Percentiles rank a stretch among this genome's conserved stretches.
These are phyloP conservation scores for Acanthaster planci DNA, from an alignment of 35 echinoderm and acorn worm species.

Conservation along the genomic window DNA sequence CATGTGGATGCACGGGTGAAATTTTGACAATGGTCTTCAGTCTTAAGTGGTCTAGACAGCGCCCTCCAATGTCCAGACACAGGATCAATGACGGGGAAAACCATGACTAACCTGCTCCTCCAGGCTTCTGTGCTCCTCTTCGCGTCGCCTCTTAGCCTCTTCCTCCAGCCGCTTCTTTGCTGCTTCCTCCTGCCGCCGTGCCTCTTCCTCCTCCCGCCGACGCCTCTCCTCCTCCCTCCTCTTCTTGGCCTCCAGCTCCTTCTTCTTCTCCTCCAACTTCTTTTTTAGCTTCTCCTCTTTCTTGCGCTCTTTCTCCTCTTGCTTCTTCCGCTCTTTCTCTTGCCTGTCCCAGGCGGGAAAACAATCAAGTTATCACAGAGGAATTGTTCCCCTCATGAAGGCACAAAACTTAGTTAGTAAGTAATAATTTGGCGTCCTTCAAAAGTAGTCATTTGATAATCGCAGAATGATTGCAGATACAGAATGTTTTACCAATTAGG, in stretches of 20 bases:
- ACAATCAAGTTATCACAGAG: too few relatives aligned
- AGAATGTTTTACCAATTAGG: too few relatives aligned
- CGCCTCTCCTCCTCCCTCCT: slow-evolving; percentile 64
- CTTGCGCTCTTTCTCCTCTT: slow-evolving; percentile 64
- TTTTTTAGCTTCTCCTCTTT: slow-evolving; percentile 73
- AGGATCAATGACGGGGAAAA: not conserved
- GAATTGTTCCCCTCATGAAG: too few relatives aligned
- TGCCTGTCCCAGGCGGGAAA: slow-evolving; percentile 1
- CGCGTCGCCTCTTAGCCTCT: slow-evolving; percentile 70
- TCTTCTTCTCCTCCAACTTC: slow-evolving; percentile 76
- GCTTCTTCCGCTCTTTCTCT: slow-evolving; percentile 77
- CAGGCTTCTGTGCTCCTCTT: slow-evolving; percentile 35
- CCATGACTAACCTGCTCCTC: not conserved
- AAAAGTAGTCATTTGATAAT: too few relatives aligned
- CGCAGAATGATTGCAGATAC: too few relatives aligned
- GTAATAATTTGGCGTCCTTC: too few relatives aligned
- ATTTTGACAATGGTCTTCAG: too few relatives aligned
- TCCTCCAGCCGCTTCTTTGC: slow-evolving; percentile 59
- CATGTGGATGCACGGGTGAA: too few relatives aligned
- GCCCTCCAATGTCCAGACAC: too few relatives aligned
- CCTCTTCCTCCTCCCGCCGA: slow-evolving; percentile 60
- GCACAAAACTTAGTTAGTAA: too few relatives aligned
- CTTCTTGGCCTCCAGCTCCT: slow-evolving; percentile 63
- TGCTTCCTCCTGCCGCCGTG: slow-evolving; percentile 56
- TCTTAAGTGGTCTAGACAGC: too few relatives aligned